Evolutionary conservation across 2,797 vertebrate species (phyloP).

Genomic region (Odontamblyopus lacepedii): DNA sequence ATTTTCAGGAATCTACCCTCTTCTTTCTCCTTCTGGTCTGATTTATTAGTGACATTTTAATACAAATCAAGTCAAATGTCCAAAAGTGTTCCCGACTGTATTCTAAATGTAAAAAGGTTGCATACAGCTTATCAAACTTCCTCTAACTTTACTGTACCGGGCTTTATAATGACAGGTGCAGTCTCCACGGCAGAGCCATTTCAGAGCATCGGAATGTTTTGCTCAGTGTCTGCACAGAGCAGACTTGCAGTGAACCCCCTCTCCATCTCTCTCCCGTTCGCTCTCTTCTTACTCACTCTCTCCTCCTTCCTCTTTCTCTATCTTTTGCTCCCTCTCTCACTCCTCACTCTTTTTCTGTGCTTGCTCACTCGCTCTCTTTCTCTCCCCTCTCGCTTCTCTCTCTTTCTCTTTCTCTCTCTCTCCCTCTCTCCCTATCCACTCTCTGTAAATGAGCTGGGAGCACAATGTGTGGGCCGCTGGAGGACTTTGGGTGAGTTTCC

Average conservation of each 20-base stretch:
- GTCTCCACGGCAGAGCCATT: background rate
- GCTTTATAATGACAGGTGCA: background rate
- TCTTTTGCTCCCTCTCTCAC: background rate
- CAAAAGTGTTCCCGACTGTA: background rate
- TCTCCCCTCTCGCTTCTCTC: too few species aligned
- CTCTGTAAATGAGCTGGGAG: slow-evolving; percentile 18
- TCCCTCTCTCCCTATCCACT: background rate
- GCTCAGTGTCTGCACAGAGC: slow-evolving; percentile 1
- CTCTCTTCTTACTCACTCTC: too few species aligned
- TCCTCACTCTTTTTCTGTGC: background rate
- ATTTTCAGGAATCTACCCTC: too few species aligned
- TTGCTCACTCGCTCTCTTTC: too few species aligned
- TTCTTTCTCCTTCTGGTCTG: background rate
- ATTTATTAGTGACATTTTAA: background rate
- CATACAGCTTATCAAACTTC: background rate
- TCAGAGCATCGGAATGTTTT: slow-evolving; percentile 4
- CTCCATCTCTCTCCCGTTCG: background rate
- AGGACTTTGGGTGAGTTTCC: slow-evolving; percentile 50
- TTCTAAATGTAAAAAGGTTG: background rate
- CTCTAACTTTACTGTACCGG: background rate
- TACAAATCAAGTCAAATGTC: background rate
- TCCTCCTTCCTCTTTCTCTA: too few species aligned
- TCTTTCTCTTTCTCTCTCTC: background rate
- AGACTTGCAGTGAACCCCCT: background rate
- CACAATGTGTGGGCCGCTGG: slow-evolving; percentile 47